A percentile compares a stretch with the other conserved stretches of the same genome.
Evolutionary conservation across 2,113 vertebrate species (phyloP).

Genomic region (Nicator chloris): DNA sequence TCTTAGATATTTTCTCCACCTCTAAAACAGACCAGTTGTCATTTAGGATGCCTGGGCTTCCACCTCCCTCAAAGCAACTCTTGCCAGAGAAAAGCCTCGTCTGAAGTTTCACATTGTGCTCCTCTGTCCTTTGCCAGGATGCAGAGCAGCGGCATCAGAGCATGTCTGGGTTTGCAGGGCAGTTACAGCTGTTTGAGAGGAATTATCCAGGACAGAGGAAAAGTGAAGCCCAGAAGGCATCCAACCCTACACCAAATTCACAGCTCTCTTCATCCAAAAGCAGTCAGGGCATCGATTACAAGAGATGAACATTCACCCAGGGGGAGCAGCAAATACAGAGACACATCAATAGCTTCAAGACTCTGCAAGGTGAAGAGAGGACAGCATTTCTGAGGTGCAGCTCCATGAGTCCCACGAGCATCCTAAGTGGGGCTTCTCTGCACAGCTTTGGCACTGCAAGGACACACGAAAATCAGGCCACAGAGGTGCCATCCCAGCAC

Average conservation of each 20-base stretch:
- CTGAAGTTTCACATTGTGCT: neutral
- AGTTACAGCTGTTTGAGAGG: neutral
- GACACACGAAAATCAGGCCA: neutral
- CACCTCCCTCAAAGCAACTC: neutral
- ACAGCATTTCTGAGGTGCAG: neutral
- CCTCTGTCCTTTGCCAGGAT: neutral
- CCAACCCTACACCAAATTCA: neutral
- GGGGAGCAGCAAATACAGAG: neutral
- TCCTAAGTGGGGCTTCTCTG: neutral
- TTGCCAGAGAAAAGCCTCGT: neutral
- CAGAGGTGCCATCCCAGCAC: neutral
- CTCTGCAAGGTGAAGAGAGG: neutral
- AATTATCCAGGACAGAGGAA: neutral
- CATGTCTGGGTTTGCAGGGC: neutral
- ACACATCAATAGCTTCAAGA: neutral
- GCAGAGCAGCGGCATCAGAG: neutral
- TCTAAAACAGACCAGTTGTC: neutral
- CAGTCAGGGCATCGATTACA: neutral
- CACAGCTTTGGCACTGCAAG: neutral
- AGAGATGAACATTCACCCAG: neutral
- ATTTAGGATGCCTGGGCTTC: neutral
- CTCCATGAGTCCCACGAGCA: neutral
- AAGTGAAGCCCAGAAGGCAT: neutral
- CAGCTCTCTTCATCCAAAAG: neutral
- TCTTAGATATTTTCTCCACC: neutral